These are phyloP conservation scores for Ostrea edulis DNA, from an alignment of 1,140 invertebrate species.

Conservation along the genomic window DNA sequence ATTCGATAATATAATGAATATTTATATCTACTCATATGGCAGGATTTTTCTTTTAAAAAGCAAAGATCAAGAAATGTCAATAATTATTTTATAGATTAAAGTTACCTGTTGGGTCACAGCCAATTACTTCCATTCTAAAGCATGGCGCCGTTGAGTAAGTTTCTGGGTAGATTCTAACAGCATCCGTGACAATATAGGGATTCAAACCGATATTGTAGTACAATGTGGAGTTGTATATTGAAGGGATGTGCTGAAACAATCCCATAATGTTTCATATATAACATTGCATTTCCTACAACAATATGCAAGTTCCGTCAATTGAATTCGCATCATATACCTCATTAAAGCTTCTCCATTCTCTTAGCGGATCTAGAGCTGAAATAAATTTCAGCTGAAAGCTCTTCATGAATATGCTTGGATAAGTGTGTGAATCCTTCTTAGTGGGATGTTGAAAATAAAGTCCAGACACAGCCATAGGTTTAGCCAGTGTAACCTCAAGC, in stretches of 20 bases:
- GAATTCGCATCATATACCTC: conserved; percentile 24
- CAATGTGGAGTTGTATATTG: conserved; percentile 52
- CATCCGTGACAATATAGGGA: conserved; percentile 43
- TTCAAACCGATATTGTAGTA: conserved; percentile 42
- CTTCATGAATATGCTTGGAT: conserved; percentile 51
- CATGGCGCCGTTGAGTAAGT: conserved; percentile 49
- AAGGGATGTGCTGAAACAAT: conserved; percentile 49
- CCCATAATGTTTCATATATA: too few species aligned
- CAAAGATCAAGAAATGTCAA: too few species aligned
- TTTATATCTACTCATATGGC: too few species aligned
- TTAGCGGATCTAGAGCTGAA: conserved; percentile 35
- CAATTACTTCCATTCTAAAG: conserved; percentile 55
- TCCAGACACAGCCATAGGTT: conserved; percentile 40
- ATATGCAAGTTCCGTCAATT: too few species aligned
- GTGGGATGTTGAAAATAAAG: conserved; percentile 48
- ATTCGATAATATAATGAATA: too few species aligned
- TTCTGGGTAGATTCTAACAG: conserved; percentile 49
- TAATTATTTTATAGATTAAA: too few species aligned
- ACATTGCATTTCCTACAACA: too few species aligned
- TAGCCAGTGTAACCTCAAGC: conserved; percentile 50
- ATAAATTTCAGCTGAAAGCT: conserved; percentile 49
- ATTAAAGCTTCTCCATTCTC: conserved; percentile 49
- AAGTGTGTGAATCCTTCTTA: not conserved
- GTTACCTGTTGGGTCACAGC: conserved; percentile 55
- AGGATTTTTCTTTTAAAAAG: too few species aligned